Percentiles rank a stretch among this genome's conserved stretches.
These are phyloP conservation scores for Muscicapa striata DNA, from an alignment of 2,797 vertebrate genomes.

Conservation along the genomic window DNA sequence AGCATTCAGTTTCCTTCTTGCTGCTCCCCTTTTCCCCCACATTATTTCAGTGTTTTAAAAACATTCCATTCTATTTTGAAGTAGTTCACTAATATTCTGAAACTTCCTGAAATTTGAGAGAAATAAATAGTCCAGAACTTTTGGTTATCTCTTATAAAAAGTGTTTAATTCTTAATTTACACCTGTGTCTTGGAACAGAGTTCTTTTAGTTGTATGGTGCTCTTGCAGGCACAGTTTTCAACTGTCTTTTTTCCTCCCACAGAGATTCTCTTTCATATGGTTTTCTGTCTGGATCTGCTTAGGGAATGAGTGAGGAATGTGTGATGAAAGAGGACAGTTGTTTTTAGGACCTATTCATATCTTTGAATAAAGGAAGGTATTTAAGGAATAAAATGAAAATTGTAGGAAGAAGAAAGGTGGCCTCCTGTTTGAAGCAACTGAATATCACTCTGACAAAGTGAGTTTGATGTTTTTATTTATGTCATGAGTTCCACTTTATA, in stretches of 20 bases:
- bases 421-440: background rate
- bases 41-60: background rate
- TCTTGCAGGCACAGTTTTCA: background rate
- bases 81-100: background rate
- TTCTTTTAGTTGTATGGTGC: background rate
- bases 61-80: background rate
- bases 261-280: background rate
- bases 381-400: background rate
- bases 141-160: background rate
- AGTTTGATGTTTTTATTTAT: background rate
- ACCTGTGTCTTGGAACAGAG: background rate
- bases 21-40: background rate
- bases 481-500: background rate
- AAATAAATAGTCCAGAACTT: background rate
- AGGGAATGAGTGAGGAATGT: background rate
- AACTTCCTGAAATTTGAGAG: background rate
- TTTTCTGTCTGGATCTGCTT: background rate
- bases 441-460: background rate
- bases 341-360: background rate
- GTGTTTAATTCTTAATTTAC: background rate
- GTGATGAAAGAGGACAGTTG: background rate
- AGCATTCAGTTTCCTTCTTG: background rate
- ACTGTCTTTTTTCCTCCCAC: background rate
- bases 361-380: background rate
- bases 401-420: background rate